Evolutionary conservation across 2,797 vertebrate genomes (phyloP), one percentile per base, ranked within the genome.

Genomic region (Coilia nasus): DNA sequence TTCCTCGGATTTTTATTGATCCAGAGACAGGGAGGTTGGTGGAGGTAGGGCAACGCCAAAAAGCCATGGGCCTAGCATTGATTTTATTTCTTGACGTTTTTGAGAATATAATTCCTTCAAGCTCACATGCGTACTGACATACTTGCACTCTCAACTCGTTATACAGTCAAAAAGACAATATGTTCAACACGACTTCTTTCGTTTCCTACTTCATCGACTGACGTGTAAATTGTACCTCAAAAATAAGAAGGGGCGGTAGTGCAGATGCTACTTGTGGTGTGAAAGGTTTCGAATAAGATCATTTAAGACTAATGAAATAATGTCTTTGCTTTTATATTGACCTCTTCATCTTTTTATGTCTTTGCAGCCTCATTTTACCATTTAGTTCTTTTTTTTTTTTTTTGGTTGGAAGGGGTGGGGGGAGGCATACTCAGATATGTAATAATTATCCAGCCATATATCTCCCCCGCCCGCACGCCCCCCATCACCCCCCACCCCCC

Each of bases 1-100:
- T 91, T 89, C 90, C 87, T 83, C 62, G 59, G 83, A 88, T 84
- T 84, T 87, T 86, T 86, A 89, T 86, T 87, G 86, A 89, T 90
- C 82, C 41, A 14, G 60, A 46, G 71, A 85, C 31, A 44, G 50
- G n/a, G 54, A 64, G 84, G 84, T 82, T 86, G 75, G 59, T 87
- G 82, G 84, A 87, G 87, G 87, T 46, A 75, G 85, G 84, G 62
- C 85, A 83, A 87, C 85, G 87, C 85, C 81, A 89, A 85, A 87
- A 81, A 87, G 71, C 64, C 83, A 86, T 31, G 83, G 87, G 87
- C 83, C 88, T 88, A 21, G 60, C 83, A 83, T 89, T 83, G 83
- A 57, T 83, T 83, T 78, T 6, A 78, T 78, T 78, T 78, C 19
- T 78, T 31, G 41, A 17, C 71, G 6, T 78, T 44, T 78, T 78